Evolutionary conservation across 2,888 invertebrate genomes (phyloP), one percentile per base, ranked within the genome.

Genomic region (Unio delphinus): DNA sequence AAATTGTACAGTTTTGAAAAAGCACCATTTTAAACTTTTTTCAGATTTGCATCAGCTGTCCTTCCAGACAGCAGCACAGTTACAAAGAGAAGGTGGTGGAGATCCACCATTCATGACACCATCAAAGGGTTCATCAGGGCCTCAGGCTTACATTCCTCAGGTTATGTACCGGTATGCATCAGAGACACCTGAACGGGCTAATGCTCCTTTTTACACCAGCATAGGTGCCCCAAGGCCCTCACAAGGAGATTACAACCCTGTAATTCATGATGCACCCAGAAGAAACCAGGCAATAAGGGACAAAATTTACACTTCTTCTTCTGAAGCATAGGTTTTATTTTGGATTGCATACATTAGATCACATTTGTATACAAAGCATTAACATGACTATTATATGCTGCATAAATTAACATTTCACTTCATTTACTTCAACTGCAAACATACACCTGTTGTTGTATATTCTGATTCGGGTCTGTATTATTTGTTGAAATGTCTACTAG

Each of bases 101-200:
- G 82, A 83, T 34, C 83, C 84, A 61, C 69, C 80, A 1, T 83
- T 84, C 61, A 70, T 84, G 72, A 74, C 80, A 18, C 84, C 84
- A 11, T 75, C 81, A 55, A 71, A 69, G 58, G 61, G 67, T 8
- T 65, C 71, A 30, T 70, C 65, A 26, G 64, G 59, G 30, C 65
- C 69, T 26, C 57, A 34, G 3, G 55, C 58, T n/a, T 65, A 55
- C 26, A 34, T 58, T 30, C 61, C 60, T 30, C 64, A 67, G 26
- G 34, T 64, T 8, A 59, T 74, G 67, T 74, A n/a, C n/a, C n/a
- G n/a, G n/a, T n/a, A 73, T 68, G 77, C 75, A 11, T 59, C 70
- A 26, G 73, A 77, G 62, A 80, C 81, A 4, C 82, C 84, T 7
- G 80, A 78, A 56, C 63, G 74, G 23, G 78, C 79, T n/a, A 85